A percentile compares a stretch with the other conserved stretches of the same genome.
Evolutionary conservation across 2,113 vertebrate species (phyloP).

Genomic region (Leptosomus discolor): DNA sequence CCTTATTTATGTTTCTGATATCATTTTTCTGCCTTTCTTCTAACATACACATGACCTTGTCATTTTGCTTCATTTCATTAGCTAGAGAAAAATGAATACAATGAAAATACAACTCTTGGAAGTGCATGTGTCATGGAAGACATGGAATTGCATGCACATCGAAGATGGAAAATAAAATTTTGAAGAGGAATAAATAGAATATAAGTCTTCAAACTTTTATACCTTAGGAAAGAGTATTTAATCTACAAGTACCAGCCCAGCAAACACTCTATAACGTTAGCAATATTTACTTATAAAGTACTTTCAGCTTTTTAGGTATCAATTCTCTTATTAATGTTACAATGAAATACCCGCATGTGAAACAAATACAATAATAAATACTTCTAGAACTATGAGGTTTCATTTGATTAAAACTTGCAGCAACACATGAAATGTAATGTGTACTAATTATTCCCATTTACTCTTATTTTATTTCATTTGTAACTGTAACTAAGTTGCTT

Average conservation of each 20-base stretch:
- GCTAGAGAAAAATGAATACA: slow-evolving; percentile 57
- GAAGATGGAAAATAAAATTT: background rate
- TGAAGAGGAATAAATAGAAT: background rate
- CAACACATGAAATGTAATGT: background rate
- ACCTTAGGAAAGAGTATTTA: background rate
- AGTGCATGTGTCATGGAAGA: background rate
- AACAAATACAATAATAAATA: background rate
- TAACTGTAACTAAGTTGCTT: background rate
- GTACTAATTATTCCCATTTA: background rate
- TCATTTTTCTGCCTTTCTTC: slow-evolving; percentile 70
- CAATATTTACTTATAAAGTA: background rate
- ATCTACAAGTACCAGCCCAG: background rate
- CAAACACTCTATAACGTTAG: background rate
- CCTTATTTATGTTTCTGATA: slow-evolving; percentile 58
- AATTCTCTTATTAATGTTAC: background rate
- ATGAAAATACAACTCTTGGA: background rate
- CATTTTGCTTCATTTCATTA: slow-evolving; percentile 71
- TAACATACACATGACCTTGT: slow-evolving; percentile 69
- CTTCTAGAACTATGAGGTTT: background rate
- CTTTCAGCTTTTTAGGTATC: background rate
- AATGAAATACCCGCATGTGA: background rate
- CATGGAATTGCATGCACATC: no score
- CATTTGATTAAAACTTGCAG: background rate
- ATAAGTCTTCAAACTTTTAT: background rate
- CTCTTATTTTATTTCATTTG: background rate